Evolutionary conservation across 2,797 vertebrate species (phyloP).

Genomic region (Myotis daubentonii): DNA sequence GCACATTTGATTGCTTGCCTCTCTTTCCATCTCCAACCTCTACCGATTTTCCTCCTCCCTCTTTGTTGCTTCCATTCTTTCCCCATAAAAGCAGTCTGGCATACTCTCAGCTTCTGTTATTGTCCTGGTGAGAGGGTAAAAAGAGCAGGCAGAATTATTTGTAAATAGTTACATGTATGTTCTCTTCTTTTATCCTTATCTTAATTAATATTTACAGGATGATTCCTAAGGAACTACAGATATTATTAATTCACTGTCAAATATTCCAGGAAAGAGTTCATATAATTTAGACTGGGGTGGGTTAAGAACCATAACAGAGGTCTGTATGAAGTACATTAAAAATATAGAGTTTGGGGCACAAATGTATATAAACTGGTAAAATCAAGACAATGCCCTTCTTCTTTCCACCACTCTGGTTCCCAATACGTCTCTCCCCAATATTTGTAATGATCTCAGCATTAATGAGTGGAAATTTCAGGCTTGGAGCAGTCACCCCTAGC

Average conservation of each 20-base stretch:
- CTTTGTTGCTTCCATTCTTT: background rate
- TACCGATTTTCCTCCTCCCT: no score
- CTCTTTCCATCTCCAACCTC: background rate
- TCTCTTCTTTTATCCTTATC: constrained; percentile 38
- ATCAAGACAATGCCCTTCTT: background rate
- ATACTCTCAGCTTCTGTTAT: background rate
- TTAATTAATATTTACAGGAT: constrained; percentile 43
- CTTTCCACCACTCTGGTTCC: background rate
- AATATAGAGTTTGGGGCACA: background rate
- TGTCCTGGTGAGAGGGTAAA: background rate
- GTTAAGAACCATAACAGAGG: background rate
- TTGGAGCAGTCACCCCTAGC: background rate
- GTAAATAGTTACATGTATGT: constrained; percentile 7
- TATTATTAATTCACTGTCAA: constrained; percentile 3
- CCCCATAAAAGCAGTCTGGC: background rate
- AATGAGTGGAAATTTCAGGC: background rate
- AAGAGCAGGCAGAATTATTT: background rate
- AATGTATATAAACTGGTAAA: background rate
- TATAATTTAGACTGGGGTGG: constrained; percentile 16
- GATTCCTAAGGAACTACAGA: constrained; percentile 30
- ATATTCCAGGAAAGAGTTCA: constrained; percentile 3
- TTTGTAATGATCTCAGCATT: background rate
- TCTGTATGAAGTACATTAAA: background rate
- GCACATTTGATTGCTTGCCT: background rate
- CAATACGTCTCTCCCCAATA: background rate